These are phyloP conservation scores for Bombus confusus DNA, from an alignment of 1,140 invertebrate species.

Conservation along the genomic window DNA sequence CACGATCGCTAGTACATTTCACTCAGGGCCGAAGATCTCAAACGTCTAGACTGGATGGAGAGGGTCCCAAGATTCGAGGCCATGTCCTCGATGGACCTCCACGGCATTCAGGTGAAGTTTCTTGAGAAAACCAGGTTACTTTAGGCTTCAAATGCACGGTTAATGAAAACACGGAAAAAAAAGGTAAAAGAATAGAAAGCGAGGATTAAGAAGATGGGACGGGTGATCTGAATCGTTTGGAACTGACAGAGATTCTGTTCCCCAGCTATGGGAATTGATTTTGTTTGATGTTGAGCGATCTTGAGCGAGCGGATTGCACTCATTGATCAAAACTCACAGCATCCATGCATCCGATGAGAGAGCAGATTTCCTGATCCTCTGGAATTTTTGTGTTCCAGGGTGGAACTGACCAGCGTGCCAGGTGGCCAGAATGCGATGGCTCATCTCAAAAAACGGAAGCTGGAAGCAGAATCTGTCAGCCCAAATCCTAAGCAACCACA, in stretches of 20 bases:
- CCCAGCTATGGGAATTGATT: conserved; percentile 35
- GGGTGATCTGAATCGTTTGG: conserved; percentile 42
- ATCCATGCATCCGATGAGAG: conserved; percentile 47
- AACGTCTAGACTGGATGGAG: conserved; percentile 47
- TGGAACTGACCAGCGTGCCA: conserved; percentile 82
- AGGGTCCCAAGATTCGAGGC: conserved; percentile 48
- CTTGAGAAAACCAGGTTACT: conserved; percentile 39
- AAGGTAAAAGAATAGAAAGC: conserved; percentile 26
- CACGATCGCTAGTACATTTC: not conserved
- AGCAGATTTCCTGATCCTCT: conserved; percentile 76
- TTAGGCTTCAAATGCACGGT: conserved; percentile 57
- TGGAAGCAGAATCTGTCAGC: conserved; percentile 80
- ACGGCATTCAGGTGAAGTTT: conserved; percentile 61
- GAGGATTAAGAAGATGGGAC: conserved; percentile 18
- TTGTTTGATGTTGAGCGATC: conserved; percentile 50
- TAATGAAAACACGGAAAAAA: conserved; percentile 31
- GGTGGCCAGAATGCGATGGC: conserved; percentile 83
- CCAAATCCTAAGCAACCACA: conserved; percentile 76
- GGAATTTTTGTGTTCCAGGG: conserved; percentile 83
- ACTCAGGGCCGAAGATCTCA: conserved; percentile 32
- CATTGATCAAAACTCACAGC: conserved; percentile 51
- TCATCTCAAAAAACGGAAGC: conserved; percentile 84
- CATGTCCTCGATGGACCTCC: conserved; percentile 41
- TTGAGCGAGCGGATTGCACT: conserved; percentile 55
- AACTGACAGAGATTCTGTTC: conserved; percentile 52